phyloP scores from a whole-genome alignment of 92 coral and sea anemone genomes.

The Desmophyllum pertusum region DNA sequence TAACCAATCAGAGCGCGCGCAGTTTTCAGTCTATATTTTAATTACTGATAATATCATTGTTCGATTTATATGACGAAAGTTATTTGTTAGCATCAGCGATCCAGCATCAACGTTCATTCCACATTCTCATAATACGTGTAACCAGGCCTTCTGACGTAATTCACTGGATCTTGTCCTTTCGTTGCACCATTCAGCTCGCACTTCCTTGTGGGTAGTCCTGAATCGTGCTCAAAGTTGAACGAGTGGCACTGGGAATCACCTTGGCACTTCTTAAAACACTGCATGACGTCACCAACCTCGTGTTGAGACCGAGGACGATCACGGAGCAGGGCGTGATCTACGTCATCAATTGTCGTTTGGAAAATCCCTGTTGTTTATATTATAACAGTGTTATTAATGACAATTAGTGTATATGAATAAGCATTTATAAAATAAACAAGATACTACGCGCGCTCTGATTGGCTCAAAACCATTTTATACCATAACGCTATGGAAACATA shows the following conservation, averaged over 20 bases:
- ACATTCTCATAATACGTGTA: conserved; percentile 9
- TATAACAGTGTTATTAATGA: background rate
- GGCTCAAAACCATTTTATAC: too few species aligned
- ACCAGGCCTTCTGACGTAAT: conserved; percentile 20
- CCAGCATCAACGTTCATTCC: background rate
- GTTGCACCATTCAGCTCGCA: conserved; percentile 5
- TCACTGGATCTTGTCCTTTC: background rate
- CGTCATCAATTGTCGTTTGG: background rate
- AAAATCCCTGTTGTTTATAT: background rate
- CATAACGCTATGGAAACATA: too few species aligned
- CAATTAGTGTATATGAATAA: too few species aligned
- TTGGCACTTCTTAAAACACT: conserved; percentile 12
- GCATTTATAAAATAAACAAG: too few species aligned
- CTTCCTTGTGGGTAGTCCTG: conserved; percentile 2
- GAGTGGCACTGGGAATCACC: conserved; percentile 12
- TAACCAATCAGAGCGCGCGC: too few species aligned
- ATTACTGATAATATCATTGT: too few species aligned
- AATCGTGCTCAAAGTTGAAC: conserved; percentile 7
- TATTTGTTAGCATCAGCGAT: too few species aligned
- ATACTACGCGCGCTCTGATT: too few species aligned
- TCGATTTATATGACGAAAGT: too few species aligned
- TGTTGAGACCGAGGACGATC: background rate
- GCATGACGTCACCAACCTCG: conserved; percentile 8
- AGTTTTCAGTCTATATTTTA: too few species aligned
- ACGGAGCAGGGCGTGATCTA: background rate